Evolutionary conservation across 2,113 vertebrate genomes (phyloP), one percentile per base, ranked within the genome.

Genomic region (Oreamnos americanus): DNA sequence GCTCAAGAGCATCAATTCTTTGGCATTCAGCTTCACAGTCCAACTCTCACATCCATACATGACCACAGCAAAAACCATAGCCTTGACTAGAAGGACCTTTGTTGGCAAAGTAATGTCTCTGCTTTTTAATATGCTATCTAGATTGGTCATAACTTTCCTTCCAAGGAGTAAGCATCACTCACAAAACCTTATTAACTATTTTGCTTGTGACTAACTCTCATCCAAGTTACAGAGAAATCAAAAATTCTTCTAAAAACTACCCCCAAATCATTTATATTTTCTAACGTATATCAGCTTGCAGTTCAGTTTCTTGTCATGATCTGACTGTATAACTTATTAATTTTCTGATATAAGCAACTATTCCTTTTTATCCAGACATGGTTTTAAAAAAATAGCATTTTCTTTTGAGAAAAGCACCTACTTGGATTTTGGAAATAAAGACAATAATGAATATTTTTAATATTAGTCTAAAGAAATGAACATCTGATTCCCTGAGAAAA

Each of bases 371-470:
- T 62, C n/a, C 15, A 74, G n/a, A 21, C 3, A 87, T 6, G 28
- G 3, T 39, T 71, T 5, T 78, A 5, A 87, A 58, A 58, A 93
- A 93, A 86, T 21, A 83, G 74, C 12, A 92, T 30, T 74, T 89
- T 91, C 3, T 84, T 84, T 62, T 71, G 79, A 92, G 53, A 96
- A 93, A 53, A 93, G 9, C 6, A 33, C 11, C 53, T 62, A 67
- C 49, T 45, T 97, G 64, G 45, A 84, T 89, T 88, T 87, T 79
- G n/a, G 83, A 58, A 55, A 96, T 57, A 96, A 97, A 87, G 45
- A 13, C 23, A 94, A 30, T 76, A 89, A 96, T 96, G n/a, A 95
- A 81, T 91, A 85, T 16, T 96, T 97, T 94, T 78, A 97, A 64
- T 94, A 67, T 71, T 96, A 21, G 39, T 51, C 57, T 84, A 60